Percentiles rank a stretch among this genome's conserved stretches.
These are phyloP conservation scores for Diloba caeruleocephala DNA, from an alignment of 2,888 invertebrate species.

Conservation along the genomic window DNA sequence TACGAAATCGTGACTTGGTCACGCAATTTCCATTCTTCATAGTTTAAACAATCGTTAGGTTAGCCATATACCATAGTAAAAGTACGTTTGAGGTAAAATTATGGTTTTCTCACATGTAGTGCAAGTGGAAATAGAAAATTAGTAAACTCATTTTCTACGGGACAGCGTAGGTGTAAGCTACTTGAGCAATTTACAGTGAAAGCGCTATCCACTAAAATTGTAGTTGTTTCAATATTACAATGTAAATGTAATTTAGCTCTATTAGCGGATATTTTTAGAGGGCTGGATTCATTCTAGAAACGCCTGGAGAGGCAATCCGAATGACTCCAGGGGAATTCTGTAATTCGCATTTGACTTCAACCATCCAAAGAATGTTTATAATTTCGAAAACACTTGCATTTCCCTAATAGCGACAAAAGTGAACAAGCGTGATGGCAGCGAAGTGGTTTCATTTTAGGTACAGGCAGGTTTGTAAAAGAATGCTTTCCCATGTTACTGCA, in stretches of 20 bases:
- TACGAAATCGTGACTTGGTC: slow-evolving; percentile 64
- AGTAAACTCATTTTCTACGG: background rate
- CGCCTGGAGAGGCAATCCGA: too few relatives aligned
- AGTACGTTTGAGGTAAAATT: background rate
- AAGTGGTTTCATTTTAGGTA: slow-evolving; percentile 34
- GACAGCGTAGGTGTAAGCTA: background rate
- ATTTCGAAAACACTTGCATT: background rate
- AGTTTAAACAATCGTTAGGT: slow-evolving; percentile 13
- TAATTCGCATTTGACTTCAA: too few relatives aligned
- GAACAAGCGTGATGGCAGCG: slow-evolving; percentile 7
- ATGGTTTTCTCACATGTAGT: background rate
- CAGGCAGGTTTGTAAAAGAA: slow-evolving; percentile 31
- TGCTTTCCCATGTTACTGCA: slow-evolving; percentile 54
- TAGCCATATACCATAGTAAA: slow-evolving; percentile 11
- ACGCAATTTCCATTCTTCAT: slow-evolving; percentile 51
- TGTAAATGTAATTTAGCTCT: background rate
- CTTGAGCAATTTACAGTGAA: background rate
- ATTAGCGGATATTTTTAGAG: too few relatives aligned
- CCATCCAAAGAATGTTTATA: too few relatives aligned
- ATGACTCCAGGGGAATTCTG: too few relatives aligned
- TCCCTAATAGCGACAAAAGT: background rate
- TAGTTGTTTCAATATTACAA: background rate
- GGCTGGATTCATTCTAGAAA: too few relatives aligned
- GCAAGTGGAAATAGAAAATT: background rate
- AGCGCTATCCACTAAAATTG: background rate